Base-by-base conservation (phyloP, 2,888 invertebrate genomes). In the Drosophila hamatofila region DNA sequence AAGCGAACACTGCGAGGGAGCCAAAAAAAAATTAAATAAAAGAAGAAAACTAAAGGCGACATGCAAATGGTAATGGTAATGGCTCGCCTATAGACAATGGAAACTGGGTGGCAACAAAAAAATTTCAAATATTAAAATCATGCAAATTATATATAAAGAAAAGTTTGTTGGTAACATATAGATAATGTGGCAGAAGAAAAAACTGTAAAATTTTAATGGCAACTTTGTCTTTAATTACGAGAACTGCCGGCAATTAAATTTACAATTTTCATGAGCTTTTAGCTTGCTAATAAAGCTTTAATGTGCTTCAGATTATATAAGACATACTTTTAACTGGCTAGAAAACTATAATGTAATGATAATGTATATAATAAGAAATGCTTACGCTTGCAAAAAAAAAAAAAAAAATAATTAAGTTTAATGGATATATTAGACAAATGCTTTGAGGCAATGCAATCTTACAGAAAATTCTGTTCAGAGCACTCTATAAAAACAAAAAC, bases 1-100 rank as follows among this genome's bases (percentile, higher is more conserved):
- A 84, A 76, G 71, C 70, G 74, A 63, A 58, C 67, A 73, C 75
- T 68, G 74, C 71, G 62, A 55, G 63, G 72, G 67, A 58, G 58
- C 60, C 60, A 62, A 63, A 58, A 77, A 44, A 44, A 44, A 42
- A 55, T 57, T 67, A 59, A 55, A 65, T 51, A 60, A 60, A 21
- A 49, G 30, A 25, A 51, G 27, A 30, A 49, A 59, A 55, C 60
- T 62, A 75, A 59, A 62, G 66, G 48, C 68, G 70, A 74, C 81
- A 86, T 71, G 75, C 67, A 88, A 80, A 83, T 86, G 81, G 70
- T 88, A 80, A 83, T 86, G 81, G 70, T 85, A 82, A 88, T 83
- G 83, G 67, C 68, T 21, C 52, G 81, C 75, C 83, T 69, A 75
- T 74, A 74, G 70, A 88, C 73, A 81, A 69, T 58, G 64, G 21